Base-by-base conservation (phyloP, 2,797 vertebrate species). In the Pangasius macronema region DNA sequence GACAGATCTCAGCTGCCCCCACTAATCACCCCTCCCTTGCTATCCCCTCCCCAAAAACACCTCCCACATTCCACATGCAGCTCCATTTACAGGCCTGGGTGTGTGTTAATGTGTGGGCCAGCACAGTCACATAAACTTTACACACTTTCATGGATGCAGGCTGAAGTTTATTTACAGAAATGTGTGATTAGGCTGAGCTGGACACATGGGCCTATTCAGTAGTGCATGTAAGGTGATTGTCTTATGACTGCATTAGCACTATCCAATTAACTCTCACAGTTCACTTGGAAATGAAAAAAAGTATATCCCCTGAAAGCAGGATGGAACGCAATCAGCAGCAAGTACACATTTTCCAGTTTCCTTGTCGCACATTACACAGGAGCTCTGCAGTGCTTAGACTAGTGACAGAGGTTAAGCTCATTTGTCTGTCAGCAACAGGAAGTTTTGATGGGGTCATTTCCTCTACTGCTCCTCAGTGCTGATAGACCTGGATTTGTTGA, bases 1-100 rank as follows among this genome's bases (percentile, higher is more conserved):
- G 88, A 84, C 90, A 90, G 88, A 89, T 87, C 88, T 91, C 91
- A 89, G 87, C 90, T 91, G 87, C 89, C 89, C 88, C 85, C 79
- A 84, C 88, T 85, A 89, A 86, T 90, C 90, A 88, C 76, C 85
- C 55, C 68, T 75, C 63, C 70, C 76, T 63, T 61, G 86, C 85
- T 77, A 85, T 79, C 76, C 84, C 77, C 85, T 85, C 83, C 90
- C 67, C 30, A 27, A 13, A 86, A 90, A 87, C 85, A 90, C 88
- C 89, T 89, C 88, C 83, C 75, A 82, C 90, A 92, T 92, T 92
- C 91, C 91, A 88, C 86, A 86, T 85, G 55, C 88, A 46, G 86
- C 85, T 90, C 89, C 83, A 24, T 53, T 91, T 91, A 89, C 85
- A 91, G 87, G 55, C 81, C 61, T 80, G 81, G 81, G 72, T 88